Conservation (phyloP, 2,888 invertebrate species). For the Tortrix viridana region DNA sequence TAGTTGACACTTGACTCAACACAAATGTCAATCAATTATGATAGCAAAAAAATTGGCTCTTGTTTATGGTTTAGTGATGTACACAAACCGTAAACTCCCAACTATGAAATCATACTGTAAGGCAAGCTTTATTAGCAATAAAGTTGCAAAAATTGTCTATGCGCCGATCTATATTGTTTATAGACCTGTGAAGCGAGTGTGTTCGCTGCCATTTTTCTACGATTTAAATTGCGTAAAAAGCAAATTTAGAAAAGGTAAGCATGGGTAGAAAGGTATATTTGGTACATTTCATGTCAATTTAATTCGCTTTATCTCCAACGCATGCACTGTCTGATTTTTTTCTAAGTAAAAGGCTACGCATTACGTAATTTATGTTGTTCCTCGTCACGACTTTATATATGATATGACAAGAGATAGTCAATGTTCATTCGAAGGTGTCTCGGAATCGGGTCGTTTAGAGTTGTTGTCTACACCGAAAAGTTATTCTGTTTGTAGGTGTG, state of each 20-base stretch:
- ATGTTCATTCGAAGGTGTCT: constrained; percentile 60
- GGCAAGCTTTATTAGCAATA: not conserved
- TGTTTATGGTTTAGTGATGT: constrained; percentile 8
- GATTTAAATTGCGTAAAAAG: constrained; percentile 58
- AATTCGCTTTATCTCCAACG: constrained; percentile 55
- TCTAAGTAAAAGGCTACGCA: constrained; percentile 60
- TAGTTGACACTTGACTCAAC: too few relatives aligned
- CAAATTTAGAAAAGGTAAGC: constrained; percentile 74
- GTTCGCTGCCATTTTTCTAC: constrained; percentile 80
- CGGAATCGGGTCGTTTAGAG: constrained; percentile 69
- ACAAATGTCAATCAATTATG: too few relatives aligned
- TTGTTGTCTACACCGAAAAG: constrained; percentile 86
- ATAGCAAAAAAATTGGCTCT: too few relatives aligned
- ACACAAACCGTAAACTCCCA: constrained; percentile 11
- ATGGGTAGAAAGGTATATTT: constrained; percentile 62
- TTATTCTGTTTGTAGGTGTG: constrained; percentile 88
- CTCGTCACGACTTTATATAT: constrained; percentile 70
- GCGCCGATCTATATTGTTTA: constrained; percentile 55
- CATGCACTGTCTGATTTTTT: constrained; percentile 57
- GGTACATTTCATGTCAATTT: constrained; percentile 46
- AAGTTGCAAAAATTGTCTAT: constrained; percentile 16
- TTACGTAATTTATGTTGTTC: constrained; percentile 81
- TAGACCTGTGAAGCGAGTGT: constrained; percentile 63
- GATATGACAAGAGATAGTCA: constrained; percentile 63
- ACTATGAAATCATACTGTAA: too few relatives aligned